Percentiles rank a stretch among this genome's conserved stretches.
These are phyloP conservation scores for Brachystomella parvula DNA, from an alignment of 1,140 invertebrate genomes.

Conservation along the genomic window DNA sequence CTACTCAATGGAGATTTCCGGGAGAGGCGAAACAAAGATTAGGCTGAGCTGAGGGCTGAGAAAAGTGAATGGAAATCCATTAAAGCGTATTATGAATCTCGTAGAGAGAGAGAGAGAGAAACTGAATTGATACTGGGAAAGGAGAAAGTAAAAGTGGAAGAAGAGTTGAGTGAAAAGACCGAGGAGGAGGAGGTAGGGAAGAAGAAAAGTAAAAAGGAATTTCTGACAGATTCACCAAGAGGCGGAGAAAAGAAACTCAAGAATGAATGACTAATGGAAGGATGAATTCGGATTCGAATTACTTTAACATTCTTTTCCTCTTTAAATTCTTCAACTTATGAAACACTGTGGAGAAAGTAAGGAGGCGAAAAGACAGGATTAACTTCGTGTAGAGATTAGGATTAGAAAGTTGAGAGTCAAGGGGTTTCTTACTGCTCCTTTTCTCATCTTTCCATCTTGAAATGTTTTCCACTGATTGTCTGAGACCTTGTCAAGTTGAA, in stretches of 20 bases:
- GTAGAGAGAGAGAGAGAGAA: not conserved
- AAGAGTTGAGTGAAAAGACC: not conserved
- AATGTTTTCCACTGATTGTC: constrained; percentile 29
- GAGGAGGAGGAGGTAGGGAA: not conserved
- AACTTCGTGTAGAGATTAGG: not conserved
- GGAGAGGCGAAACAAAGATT: constrained; percentile 21
- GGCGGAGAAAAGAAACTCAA: constrained; percentile 16
- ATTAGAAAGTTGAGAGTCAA: not conserved
- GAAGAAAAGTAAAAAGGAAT: not conserved
- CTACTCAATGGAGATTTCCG: constrained; percentile 27
- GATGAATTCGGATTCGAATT: constrained; percentile 4
- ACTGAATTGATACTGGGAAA: not conserved
- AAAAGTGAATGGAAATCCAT: constrained; percentile 9
- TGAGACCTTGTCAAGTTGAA: constrained; percentile 37
- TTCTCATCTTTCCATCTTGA: not conserved
- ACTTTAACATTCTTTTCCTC: not conserved
- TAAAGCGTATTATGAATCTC: not conserved
- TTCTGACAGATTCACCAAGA: constrained; percentile 6
- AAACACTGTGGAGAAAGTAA: not conserved
- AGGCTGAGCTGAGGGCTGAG: constrained; percentile 30
- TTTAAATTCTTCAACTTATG: not conserved
- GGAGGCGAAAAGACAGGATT: not conserved
- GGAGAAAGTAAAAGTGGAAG: constrained; percentile 5
- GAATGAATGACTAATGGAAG: constrained; percentile 29
- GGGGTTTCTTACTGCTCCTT: not conserved